A percentile compares a stretch with the other conserved stretches of the same genome.
These are phyloP conservation scores for Elgaria multicarinata DNA, from an alignment of 2,113 vertebrate genomes.

Conservation along the genomic window DNA sequence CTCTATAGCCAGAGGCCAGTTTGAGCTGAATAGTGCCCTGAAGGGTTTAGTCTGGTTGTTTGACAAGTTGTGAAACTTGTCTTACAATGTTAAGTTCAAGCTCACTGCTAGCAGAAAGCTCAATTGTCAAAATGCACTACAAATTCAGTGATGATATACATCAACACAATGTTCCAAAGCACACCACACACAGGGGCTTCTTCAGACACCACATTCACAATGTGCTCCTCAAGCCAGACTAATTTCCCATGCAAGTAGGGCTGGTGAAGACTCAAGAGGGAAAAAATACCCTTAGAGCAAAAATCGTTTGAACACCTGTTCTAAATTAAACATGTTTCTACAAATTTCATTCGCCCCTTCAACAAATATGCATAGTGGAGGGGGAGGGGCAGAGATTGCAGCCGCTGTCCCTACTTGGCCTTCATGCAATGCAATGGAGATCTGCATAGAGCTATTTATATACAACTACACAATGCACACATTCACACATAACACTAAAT, in stretches of 20 bases:
- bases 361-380: too few relatives aligned
- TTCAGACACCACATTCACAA: background rate
- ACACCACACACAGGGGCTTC: background rate
- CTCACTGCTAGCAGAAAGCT: conserved; percentile 1
- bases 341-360: too few relatives aligned
- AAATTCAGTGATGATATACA: background rate
- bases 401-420: too few relatives aligned
- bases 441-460: too few relatives aligned
- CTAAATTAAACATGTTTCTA: too few relatives aligned
- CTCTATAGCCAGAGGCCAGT: background rate
- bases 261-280: background rate
- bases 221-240: background rate
- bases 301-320: background rate
- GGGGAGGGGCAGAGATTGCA: too few relatives aligned
- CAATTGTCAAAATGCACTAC: conserved; percentile 14
- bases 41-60: background rate
- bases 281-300: background rate
- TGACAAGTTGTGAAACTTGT: conserved; percentile 8
- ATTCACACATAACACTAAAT: too few relatives aligned
- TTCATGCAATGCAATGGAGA: too few relatives aligned
- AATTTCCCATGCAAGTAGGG: background rate
- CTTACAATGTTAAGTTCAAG: background rate
- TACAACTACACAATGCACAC: too few relatives aligned
- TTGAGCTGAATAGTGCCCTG: background rate
- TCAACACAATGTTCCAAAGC: too few relatives aligned